Percentiles rank a stretch among this genome's conserved stretches.
Conservation (phyloP, 2,888 invertebrate genomes). For the Trissonchulus latispiculum region DNA sequence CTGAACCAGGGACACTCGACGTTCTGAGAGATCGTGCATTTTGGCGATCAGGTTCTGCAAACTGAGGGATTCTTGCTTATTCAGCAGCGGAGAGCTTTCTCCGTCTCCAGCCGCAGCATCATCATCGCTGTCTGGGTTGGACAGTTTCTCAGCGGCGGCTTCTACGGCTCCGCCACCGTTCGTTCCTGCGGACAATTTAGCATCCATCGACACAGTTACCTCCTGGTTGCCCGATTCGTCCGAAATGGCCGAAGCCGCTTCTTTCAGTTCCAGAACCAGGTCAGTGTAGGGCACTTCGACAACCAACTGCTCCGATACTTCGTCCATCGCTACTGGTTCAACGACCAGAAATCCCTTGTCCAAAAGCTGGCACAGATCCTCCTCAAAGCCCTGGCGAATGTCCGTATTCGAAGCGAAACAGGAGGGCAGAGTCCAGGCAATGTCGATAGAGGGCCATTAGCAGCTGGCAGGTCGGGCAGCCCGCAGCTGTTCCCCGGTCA, state of each 20-base stretch:
- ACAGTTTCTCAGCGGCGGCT: not conserved
- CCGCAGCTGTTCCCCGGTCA: constrained; percentile 21
- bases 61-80: not conserved
- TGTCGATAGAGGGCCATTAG: constrained; percentile 1
- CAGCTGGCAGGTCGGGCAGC: constrained; percentile 24
- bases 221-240: not conserved
- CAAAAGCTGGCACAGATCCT: constrained; percentile 17
- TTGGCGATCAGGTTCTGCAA: not conserved
- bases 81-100: constrained; percentile 1
- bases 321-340: constrained; percentile 40
- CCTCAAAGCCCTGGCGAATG: not conserved
- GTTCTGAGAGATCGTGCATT: constrained; percentile 2
- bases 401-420: too few species aligned
- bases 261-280: not conserved
- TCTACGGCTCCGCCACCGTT: not conserved
- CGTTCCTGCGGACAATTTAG: too few species aligned
- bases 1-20: not conserved
- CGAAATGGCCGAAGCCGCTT: not conserved
- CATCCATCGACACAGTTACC: too few species aligned
- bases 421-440: too few species aligned
- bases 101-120: not conserved
- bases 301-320: constrained; percentile 33
- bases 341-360: constrained; percentile 27
- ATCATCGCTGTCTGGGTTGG: not conserved
- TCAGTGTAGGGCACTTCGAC: not conserved